Evolutionary conservation across 1,140 invertebrate genomes (phyloP).

Genomic region (Marisa cornuarietis): DNA sequence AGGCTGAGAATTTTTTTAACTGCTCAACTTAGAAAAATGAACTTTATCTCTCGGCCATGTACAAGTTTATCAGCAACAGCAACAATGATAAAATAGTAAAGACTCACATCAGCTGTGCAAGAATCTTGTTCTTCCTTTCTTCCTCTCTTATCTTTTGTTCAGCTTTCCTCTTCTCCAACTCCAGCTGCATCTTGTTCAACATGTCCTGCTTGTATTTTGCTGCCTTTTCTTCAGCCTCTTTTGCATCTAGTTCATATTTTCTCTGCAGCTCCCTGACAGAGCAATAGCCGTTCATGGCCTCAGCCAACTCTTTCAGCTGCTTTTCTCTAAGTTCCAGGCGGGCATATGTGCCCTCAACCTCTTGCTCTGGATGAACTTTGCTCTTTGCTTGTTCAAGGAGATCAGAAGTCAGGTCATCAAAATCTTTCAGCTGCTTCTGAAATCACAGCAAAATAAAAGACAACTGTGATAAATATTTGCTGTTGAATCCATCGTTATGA

Average conservation of each 20-base stretch:
- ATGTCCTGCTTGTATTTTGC: constrained; percentile 47
- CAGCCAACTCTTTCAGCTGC: constrained; percentile 58
- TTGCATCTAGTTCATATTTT: constrained; percentile 57
- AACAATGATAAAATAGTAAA: background rate
- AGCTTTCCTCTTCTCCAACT: constrained; percentile 50
- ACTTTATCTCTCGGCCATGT: background rate
- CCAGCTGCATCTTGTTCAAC: constrained; percentile 52
- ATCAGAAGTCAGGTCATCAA: constrained; percentile 54
- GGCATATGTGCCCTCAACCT: constrained; percentile 52
- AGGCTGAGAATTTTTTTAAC: no score
- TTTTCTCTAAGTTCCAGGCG: constrained; percentile 60
- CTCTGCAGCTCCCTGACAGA: constrained; percentile 53
- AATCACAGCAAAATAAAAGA: background rate
- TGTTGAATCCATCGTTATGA: no score
- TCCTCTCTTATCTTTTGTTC: constrained; percentile 52
- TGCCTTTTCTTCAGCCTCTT: constrained; percentile 45
- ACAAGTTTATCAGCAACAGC: background rate
- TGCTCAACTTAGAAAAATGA: background rate
- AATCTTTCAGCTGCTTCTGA: constrained; percentile 54
- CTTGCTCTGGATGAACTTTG: constrained; percentile 48
- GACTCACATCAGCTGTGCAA: constrained; percentile 51
- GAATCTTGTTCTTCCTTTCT: constrained; percentile 53
- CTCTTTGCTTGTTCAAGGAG: constrained; percentile 51
- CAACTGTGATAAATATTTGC: no score
- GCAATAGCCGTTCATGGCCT: constrained; percentile 57